Conservation (phyloP, 2,113 vertebrate species). For the Drymodes brunneopygia region DNA sequence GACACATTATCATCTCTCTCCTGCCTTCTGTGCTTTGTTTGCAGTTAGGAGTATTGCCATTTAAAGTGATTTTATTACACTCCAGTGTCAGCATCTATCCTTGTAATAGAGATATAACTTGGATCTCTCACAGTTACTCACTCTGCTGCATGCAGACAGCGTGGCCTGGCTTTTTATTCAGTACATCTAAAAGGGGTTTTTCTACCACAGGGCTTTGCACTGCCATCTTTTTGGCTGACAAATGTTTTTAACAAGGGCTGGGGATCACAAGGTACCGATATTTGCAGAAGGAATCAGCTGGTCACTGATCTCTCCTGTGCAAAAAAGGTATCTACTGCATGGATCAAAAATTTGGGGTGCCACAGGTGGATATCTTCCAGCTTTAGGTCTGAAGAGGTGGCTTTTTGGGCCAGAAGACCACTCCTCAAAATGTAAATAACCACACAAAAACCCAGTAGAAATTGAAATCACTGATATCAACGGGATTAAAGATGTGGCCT, state of each 20-base stretch:
- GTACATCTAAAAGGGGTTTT: background rate
- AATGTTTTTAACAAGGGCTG: background rate
- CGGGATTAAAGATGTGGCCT: background rate
- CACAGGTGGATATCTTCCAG: background rate
- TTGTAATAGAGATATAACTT: slow-evolving; percentile 20
- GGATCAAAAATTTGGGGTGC: background rate
- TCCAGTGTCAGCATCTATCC: slow-evolving; percentile 13
- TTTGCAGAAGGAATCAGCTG: background rate
- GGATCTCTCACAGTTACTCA: background rate
- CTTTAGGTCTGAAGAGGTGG: background rate
- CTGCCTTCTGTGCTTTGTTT: slow-evolving; percentile 17
- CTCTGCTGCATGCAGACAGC: background rate
- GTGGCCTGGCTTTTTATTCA: background rate
- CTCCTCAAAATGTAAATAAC: background rate
- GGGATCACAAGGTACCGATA: background rate
- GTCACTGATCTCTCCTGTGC: background rate
- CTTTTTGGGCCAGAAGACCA: background rate
- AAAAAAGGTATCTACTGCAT: no score
- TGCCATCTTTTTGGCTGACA: background rate
- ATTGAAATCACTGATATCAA: background rate
- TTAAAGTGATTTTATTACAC: slow-evolving; percentile 29
- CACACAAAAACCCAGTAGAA: rapidly evolving
- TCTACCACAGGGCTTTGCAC: background rate
- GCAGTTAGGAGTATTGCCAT: slow-evolving; percentile 8
- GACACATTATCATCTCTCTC: background rate